Base-by-base conservation (phyloP, 2,797 vertebrate genomes). In the Catostomus latipinnis region DNA sequence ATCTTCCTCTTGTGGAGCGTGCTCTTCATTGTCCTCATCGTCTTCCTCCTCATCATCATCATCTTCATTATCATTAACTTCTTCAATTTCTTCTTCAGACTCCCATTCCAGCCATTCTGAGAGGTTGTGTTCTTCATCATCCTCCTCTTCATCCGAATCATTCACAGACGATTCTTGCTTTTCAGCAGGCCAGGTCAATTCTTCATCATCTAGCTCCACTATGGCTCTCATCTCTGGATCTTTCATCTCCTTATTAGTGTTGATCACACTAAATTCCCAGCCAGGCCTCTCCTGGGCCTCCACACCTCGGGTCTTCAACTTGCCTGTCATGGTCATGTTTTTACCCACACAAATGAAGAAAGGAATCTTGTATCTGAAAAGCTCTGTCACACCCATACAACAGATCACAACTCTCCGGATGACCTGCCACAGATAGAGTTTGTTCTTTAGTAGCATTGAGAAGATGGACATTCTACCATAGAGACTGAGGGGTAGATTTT, bases 41-140 rank as follows among this genome's bases (percentile, higher is more conserved):
- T 66, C 60, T 1, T n/a, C 16, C 22, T 54, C 52, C 12, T 63
- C 56, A 2, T 66, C 49, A 43, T 63, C 53, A 10, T 13, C 56
- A 22, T 5, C 6, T 10, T 43, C 22, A 43, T 74, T 45, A 4
- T 70, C 63, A 4, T 34, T 61, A 18, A 73, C 50, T 13, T 74
- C 63, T 34, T 78, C 63, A 4, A 45, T 61, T 45, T 76, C 50
- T 13, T 74, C 63, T 34, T 78, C 81, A 9, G 58, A 65, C 14
- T 74, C 67, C 66, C 70, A 77, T 50, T 80, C 69, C 14, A 70
- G 61, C 66, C 70, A 77, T 50, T 80, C 69, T 18, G 74, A 43
- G 48, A 77, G 69, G 48, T 16, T 14, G 48, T 16, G 14, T 12
- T 80, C 57, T 68, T 70, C 65, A 16, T 74, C 49, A 45, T 68